These are phyloP conservation scores for Heliconius congener DNA, from an alignment of 1,140 invertebrate genomes.

Conservation along the genomic window DNA sequence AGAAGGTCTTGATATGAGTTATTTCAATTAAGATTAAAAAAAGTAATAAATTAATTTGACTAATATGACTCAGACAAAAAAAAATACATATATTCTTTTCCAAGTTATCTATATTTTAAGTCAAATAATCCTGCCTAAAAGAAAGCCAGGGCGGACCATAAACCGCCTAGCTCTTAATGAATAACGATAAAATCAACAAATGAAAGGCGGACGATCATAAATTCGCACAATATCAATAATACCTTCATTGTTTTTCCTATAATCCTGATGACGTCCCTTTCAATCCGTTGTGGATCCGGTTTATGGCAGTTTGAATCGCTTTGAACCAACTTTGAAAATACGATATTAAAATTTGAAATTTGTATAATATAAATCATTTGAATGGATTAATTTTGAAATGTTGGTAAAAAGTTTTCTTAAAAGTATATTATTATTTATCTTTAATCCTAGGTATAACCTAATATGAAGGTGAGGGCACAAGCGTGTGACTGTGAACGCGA, in stretches of 20 bases:
- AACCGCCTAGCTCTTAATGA: slow-evolving; percentile 3
- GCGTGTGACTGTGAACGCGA: too few relatives aligned
- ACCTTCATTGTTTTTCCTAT: slow-evolving; percentile 31
- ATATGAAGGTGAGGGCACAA: too few relatives aligned
- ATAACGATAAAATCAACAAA: slow-evolving; percentile 24
- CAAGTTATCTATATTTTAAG: neutral
- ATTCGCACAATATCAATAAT: slow-evolving; percentile 30
- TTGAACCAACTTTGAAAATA: neutral
- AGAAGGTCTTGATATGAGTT: too few relatives aligned
- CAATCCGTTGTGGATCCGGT: slow-evolving; percentile 34
- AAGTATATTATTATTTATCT: too few relatives aligned
- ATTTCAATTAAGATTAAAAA: too few relatives aligned
- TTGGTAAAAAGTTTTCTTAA: too few relatives aligned
- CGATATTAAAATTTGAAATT: neutral
- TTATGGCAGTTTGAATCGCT: slow-evolving; percentile 21
- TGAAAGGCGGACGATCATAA: slow-evolving; percentile 20
- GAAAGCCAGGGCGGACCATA: neutral
- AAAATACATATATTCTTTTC: neutral
- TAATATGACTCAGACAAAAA: neutral
- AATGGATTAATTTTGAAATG: too few relatives aligned
- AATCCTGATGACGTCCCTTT: slow-evolving; percentile 34
- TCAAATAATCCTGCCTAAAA: neutral
- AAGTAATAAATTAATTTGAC: too few relatives aligned
- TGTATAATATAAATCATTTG: too few relatives aligned
- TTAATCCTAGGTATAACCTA: too few relatives aligned